phyloP scores from a whole-genome alignment of 1,140 invertebrate genomes.

The Cydia pomonella region DNA sequence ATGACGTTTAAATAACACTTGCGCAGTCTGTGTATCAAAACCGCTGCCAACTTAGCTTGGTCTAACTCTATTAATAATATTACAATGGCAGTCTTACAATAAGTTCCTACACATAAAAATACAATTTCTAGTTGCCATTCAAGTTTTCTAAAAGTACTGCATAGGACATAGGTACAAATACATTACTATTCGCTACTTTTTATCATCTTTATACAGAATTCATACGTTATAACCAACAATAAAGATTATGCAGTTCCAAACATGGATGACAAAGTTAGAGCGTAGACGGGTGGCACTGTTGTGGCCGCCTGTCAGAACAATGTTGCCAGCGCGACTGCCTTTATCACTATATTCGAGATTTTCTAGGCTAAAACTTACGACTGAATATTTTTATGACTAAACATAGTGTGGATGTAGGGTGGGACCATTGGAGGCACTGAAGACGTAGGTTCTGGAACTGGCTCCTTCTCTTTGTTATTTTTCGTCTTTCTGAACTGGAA shows the following conservation, averaged over 20 bases:
- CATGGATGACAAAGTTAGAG: conserved; percentile 21
- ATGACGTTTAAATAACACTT: too few species aligned
- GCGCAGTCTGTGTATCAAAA: too few species aligned
- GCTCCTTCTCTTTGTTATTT: conserved; percentile 71
- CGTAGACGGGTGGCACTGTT: conserved; percentile 18
- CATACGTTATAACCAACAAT: conserved; percentile 24
- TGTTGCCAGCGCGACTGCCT: conserved; percentile 10
- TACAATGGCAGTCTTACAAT: conserved; percentile 1
- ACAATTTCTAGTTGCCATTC: conserved; percentile 23
- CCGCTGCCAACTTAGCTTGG: too few species aligned
- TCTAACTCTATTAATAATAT: background rate
- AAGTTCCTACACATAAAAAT: conserved; percentile 16
- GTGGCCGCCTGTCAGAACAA: conserved; percentile 20
- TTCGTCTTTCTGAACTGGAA: conserved; percentile 75
- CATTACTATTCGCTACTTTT: background rate
- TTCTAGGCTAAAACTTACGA: conserved; percentile 46
- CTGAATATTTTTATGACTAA: conserved; percentile 71
- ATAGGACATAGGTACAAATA: background rate
- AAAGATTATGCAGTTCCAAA: conserved; percentile 25
- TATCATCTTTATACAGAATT: background rate
- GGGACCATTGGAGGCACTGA: conserved; percentile 65
- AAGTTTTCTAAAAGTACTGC: background rate
- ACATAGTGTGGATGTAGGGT: conserved; percentile 73
- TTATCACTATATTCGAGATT: conserved; percentile 10
- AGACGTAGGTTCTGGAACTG: conserved; percentile 56